Evolutionary conservation across 2,888 invertebrate species (phyloP), one percentile per base, ranked within the genome.

Genomic region (Leucophenga montana): DNA sequence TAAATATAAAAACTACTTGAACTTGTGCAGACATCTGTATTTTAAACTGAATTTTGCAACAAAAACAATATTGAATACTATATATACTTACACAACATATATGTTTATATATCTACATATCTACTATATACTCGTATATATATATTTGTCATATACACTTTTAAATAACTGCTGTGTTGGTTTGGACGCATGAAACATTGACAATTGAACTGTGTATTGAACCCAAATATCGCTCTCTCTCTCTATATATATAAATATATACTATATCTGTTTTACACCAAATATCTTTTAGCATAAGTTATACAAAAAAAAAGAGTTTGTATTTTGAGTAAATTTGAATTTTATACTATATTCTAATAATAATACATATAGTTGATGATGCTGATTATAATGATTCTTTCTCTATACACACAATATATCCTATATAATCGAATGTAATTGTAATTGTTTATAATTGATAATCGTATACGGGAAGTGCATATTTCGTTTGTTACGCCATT

Each of bases 161-260:
- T 66, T 66, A 64, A 66, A 74, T 39, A 39, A 39, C 39, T 72
- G 73, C 71, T 67, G 77, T 78, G 73, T 75, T 78, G 78, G 73
- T 74, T 39, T 39, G 39, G 39, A 39, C 71, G 78, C 78, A 78
- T 78, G 78, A 71, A 76, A 66, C 11, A 39, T 11, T 39, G 11
- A 39, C 11, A 27, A 39, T 39, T 39, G 39, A 39, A 39, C 3
- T 39, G 39, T 39, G 39, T 39, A 27, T 57, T 61, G 39, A 44
- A 44, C 48, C 22, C 46, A 48, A 27, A 56, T 56, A 56, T 56
- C 9, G 39, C 39, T 39, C 39, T 39, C 39, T 8, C 39, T 54
- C 22, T 54, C 13, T 54, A 16, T 22, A 11, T 54, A 54, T 54
- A 20, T 54, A 71, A 66, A 71, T 56, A 20, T 69, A 67, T 66